A percentile compares a stretch with the other conserved stretches of the same genome.
phyloP scores from a whole-genome alignment of 2,888 invertebrate species.

The Synanthedon formicaeformis region DNA sequence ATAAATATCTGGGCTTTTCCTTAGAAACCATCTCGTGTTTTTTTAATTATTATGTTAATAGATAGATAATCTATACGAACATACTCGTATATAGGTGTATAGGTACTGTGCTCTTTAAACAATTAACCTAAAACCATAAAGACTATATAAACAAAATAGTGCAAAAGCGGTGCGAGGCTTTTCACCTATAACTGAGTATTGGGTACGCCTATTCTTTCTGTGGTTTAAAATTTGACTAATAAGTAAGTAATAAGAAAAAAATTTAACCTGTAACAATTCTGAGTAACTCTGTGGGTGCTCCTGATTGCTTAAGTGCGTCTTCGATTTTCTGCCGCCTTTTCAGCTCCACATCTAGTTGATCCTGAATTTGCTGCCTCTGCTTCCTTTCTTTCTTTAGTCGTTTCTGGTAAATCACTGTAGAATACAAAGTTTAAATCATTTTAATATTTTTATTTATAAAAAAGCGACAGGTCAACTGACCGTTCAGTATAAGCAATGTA shows the following conservation, averaged over 20 bases:
- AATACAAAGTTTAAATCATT: conserved; percentile 7
- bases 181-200: not conserved
- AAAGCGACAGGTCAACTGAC: too few species aligned
- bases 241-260: not conserved
- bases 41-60: not conserved
- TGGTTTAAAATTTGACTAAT: not conserved
- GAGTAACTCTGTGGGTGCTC: conserved; percentile 80
- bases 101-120: too few species aligned
- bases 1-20: too few species aligned
- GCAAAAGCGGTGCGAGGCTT: not conserved
- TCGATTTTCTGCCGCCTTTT: conserved; percentile 84
- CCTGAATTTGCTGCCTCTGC: conserved; percentile 84
- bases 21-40: too few species aligned
- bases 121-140: too few species aligned
- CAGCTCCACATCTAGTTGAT: conserved; percentile 84
- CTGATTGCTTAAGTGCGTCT: conserved; percentile 82
- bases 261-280: conserved; percentile 81
- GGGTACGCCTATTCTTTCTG: not conserved
- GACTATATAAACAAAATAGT: not conserved
- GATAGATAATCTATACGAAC: too few species aligned
- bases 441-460: not conserved
- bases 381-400: conserved; percentile 89
- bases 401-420: conserved; percentile 87
- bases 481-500: too few species aligned
- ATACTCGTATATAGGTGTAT: too few species aligned